Evolutionary conservation across 1,140 invertebrate species (phyloP).

Genomic region (Leptoteleia sp.): DNA sequence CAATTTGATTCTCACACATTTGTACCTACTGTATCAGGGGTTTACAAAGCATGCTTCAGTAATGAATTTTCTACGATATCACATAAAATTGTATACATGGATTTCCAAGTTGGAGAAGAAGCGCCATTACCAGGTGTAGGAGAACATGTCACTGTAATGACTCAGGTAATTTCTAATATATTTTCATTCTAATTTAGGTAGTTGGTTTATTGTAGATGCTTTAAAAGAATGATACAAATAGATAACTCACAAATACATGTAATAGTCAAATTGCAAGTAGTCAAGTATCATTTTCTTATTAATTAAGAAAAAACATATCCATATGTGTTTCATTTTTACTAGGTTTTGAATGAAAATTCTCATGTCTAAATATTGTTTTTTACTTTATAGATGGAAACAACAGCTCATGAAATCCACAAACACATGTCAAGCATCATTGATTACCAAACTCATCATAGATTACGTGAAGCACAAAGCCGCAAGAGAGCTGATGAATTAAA

Average conservation of each 20-base stretch:
- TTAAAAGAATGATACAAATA: no score
- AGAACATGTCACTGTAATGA: conserved; percentile 96
- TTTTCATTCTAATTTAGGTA: no score
- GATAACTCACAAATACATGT: no score
- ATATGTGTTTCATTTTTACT: no score
- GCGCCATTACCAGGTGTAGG: conserved; percentile 90
- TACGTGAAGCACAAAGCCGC: conserved; percentile 95
- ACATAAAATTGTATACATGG: conserved; percentile 99
- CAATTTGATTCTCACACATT: conserved; percentile 97
- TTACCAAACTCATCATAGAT: conserved; percentile 97
- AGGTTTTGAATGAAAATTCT: no score
- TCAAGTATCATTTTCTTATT: no score
- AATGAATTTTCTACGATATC: conserved; percentile 99
- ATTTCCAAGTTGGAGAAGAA: conserved; percentile 98
- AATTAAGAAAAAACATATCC: no score
- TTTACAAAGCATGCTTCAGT: conserved; percentile 97
- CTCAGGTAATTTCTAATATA: conserved; percentile 90
- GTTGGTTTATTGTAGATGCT: no score
- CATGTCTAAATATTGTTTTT: no score
- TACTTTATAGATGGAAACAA: conserved; percentile 92
- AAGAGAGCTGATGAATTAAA: conserved; percentile 98
- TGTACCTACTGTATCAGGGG: conserved; percentile 87
- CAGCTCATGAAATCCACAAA: conserved; percentile 93
- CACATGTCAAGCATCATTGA: conserved; percentile 93
- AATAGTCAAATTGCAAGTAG: no score